Conservation (phyloP, 2,888 invertebrate genomes). For the Ophioninae sp. region DNA sequence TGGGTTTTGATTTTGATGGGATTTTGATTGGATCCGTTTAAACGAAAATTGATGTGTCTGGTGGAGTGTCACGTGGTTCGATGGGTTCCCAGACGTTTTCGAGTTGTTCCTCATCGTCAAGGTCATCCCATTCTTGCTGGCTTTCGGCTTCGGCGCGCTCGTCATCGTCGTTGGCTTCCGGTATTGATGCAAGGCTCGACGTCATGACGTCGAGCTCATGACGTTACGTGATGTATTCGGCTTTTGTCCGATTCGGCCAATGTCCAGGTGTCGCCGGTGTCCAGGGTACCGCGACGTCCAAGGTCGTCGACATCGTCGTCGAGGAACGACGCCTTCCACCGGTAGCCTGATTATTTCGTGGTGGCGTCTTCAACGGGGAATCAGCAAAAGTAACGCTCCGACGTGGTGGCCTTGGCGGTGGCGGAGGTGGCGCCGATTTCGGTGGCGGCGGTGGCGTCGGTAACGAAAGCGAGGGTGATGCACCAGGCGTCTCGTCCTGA, state of each 20-base stretch:
- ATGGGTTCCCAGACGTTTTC: slow-evolving; percentile 60
- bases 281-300: slow-evolving; percentile 79
- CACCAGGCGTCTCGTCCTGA: slow-evolving; percentile 71
- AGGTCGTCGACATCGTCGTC: slow-evolving; percentile 68
- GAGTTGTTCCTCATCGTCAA: slow-evolving; percentile 32
- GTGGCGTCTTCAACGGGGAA: slow-evolving; percentile 76
- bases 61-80: slow-evolving; percentile 46
- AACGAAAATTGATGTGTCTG: slow-evolving; percentile 54
- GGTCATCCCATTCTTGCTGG: neutral
- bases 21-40: slow-evolving; percentile 8
- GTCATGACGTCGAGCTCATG: slow-evolving; percentile 62
- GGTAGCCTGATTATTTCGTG: slow-evolving; percentile 51
- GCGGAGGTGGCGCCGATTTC: slow-evolving; percentile 72
- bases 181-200: slow-evolving; percentile 62
- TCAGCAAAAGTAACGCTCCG: slow-evolving; percentile 80
- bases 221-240: slow-evolving; percentile 78
- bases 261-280: slow-evolving; percentile 78
- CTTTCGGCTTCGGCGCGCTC: slow-evolving; percentile 40
- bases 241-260: slow-evolving; percentile 74
- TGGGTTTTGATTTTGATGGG: no score
- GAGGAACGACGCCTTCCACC: slow-evolving; percentile 61
- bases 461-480: slow-evolving; percentile 75
- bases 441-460: slow-evolving; percentile 77
- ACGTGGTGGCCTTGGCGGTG: slow-evolving; percentile 73
- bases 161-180: slow-evolving; percentile 51